Base-by-base conservation (phyloP, 2,797 vertebrate genomes). In the Hypotaenidia philippensis region DNA sequence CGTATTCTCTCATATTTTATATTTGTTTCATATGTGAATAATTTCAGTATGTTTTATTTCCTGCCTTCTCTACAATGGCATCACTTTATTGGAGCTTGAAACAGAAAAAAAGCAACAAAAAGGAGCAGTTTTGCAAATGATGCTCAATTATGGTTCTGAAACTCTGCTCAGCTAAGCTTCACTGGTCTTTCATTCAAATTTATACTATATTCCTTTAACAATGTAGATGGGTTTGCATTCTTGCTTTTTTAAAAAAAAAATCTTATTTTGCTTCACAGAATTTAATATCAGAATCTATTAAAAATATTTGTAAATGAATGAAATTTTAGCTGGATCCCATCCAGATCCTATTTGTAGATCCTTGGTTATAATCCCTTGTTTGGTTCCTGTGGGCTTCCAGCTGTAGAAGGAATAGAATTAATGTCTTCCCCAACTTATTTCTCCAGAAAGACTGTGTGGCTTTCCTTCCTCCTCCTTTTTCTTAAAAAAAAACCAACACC, bases 61-160 rank as follows among this genome's bases (percentile, higher is more conserved):
- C 34, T 63, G 64, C 14, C 34, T 84, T n/a, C 12, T 26, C 50
- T 94, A 53, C 44, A 92, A 49, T 40, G 18, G 1, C 26, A 49
- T 75, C 0, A 0, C 55, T 85, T 55, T n/a, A 87, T 85, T 82
- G 89, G 59, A 77, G 60, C 63, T 87, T 78, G 82, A 86, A 91
- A 95, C 18, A 86, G 50, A 69, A 84, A 93, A 74, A 68, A 76
- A 47, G 8, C 34, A 92, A 63, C 23, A 77, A 49, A 96, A 87
- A 68, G 23, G 55, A 95, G 69, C 31, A 78, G 81, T 41, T 95
- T 89, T 86, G 21, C 34, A 93, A 92, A 96, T 66, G 22, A 92
- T 44, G n/a, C 44, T 94, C 74, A 81, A 10, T 81, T 83, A 75
- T 57, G 31, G 49, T 69, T 63, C 82, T 69, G 55, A 95, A 65